phyloP scores from a whole-genome alignment of 2,113 vertebrate genomes.

The Triplophysa rosa region DNA sequence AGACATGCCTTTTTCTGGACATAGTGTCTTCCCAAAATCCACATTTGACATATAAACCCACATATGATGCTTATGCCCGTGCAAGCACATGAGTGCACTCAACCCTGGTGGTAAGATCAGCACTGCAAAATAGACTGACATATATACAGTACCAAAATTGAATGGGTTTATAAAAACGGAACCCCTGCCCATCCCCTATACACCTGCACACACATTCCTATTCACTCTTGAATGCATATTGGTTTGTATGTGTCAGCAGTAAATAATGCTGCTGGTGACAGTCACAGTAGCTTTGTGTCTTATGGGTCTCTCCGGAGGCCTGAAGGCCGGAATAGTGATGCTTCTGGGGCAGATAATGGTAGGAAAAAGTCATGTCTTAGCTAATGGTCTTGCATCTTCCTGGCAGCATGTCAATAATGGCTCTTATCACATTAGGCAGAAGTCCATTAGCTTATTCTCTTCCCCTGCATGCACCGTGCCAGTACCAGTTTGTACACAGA shows the following conservation, averaged over 20 bases:
- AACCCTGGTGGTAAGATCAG: conserved; percentile 48
- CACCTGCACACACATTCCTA: conserved; percentile 23
- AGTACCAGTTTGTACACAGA: conserved; percentile 17
- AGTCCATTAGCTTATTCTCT: conserved; percentile 96
- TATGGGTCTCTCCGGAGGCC: conserved; percentile 38
- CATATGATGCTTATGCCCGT: too few relatives aligned
- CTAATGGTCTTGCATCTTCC: conserved; percentile 98
- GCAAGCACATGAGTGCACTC: conserved; percentile 34
- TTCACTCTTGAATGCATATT: neutral
- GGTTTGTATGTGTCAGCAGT: conserved; percentile 12
- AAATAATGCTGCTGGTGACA: conserved; percentile 37
- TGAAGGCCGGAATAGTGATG: conserved; percentile 55
- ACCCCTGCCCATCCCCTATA: neutral
- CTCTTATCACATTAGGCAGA: conserved; percentile 99
- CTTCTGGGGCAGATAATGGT: conserved; percentile 71
- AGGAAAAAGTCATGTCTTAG: conserved; percentile 72
- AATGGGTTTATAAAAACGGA: conserved; percentile 57
- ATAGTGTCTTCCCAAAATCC: conserved; percentile 18
- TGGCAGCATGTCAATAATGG: conserved; percentile 99
- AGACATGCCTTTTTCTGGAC: conserved; percentile 59
- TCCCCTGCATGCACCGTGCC: conserved; percentile 9
- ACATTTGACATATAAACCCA: conserved; percentile 23
- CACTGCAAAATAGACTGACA: neutral
- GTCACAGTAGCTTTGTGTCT: conserved; percentile 29
- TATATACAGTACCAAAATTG: conserved; percentile 54